Evolutionary conservation across 2,113 vertebrate genomes (phyloP).

Genomic region (Puma concolor): DNA sequence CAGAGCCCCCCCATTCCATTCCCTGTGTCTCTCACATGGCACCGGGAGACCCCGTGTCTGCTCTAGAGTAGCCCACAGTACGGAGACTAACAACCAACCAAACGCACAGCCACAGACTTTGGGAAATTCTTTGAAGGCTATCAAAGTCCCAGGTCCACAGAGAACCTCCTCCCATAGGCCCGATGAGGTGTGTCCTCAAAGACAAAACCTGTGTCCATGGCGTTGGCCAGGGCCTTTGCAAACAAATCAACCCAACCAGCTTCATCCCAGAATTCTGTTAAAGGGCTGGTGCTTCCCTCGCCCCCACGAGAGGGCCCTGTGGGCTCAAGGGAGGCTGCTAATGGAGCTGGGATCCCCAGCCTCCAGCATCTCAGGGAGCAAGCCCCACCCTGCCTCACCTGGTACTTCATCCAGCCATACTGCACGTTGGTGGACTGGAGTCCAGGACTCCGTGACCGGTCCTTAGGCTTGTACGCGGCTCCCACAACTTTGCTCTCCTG

Average conservation of each 20-base stretch:
- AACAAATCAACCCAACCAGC: neutral
- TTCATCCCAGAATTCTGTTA: neutral
- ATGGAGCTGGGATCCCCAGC: neutral
- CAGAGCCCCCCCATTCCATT: neutral
- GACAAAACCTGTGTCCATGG: neutral
- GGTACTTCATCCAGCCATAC: neutral
- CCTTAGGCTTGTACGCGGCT: conserved; percentile 52
- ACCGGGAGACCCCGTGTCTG: neutral
- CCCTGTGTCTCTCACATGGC: neutral
- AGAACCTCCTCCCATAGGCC: neutral
- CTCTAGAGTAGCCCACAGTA: neutral
- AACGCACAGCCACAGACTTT: neutral
- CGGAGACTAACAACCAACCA: neutral
- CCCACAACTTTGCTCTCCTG: conserved; percentile 76
- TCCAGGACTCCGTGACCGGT: fast-evolving
- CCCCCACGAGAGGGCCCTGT: neutral
- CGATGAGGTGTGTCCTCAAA: neutral
- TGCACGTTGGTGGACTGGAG: neutral
- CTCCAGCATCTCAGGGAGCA: neutral
- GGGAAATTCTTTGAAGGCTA: neutral
- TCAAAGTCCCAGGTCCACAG: neutral
- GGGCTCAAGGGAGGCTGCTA: neutral
- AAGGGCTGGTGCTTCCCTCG: fast-evolving
- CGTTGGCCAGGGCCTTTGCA: neutral
- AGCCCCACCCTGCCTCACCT: neutral